These are phyloP conservation scores for Xenopus borealis DNA, from an alignment of 2,113 vertebrate genomes.

Conservation along the genomic window DNA sequence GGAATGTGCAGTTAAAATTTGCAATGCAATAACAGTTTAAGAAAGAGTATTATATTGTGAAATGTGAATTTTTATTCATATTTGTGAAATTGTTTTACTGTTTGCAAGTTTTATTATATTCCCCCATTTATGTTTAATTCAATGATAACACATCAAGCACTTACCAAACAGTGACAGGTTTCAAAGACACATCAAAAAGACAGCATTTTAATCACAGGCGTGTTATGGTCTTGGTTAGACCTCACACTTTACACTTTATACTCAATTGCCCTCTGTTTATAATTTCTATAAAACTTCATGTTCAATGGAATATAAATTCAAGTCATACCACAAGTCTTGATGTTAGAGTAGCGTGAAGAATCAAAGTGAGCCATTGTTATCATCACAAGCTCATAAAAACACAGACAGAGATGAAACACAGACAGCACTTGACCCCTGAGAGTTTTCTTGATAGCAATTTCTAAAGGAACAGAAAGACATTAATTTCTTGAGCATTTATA, in stretches of 20 bases:
- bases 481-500: conserved; percentile 7
- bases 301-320: conserved; percentile 1
- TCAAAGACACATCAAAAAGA: too few relatives aligned
- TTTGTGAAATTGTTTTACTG: too few relatives aligned
- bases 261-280: conserved; percentile 11
- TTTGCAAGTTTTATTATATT: too few relatives aligned
- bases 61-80: too few relatives aligned
- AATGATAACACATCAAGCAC: too few relatives aligned
- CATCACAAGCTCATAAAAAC: conserved; percentile 19
- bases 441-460: conserved; percentile 11
- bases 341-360: not conserved
- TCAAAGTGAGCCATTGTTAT: conserved; percentile 18
- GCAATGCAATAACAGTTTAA: too few relatives aligned
- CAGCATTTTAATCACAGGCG: not conserved
- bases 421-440: conserved; percentile 21
- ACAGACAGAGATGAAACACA: conserved; percentile 22
- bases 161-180: too few relatives aligned
- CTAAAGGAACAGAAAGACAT: conserved; percentile 13
- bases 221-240: conserved; percentile 6
- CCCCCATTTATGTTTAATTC: too few relatives aligned
- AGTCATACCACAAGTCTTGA: not conserved
- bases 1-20: too few relatives aligned
- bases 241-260: not conserved
- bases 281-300: conserved; percentile 5
- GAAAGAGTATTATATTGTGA: too few relatives aligned